Percentiles rank a stretch among this genome's conserved stretches.
Evolutionary conservation across 2,113 vertebrate genomes (phyloP).

Genomic region (Leptodactylus fuscus): DNA sequence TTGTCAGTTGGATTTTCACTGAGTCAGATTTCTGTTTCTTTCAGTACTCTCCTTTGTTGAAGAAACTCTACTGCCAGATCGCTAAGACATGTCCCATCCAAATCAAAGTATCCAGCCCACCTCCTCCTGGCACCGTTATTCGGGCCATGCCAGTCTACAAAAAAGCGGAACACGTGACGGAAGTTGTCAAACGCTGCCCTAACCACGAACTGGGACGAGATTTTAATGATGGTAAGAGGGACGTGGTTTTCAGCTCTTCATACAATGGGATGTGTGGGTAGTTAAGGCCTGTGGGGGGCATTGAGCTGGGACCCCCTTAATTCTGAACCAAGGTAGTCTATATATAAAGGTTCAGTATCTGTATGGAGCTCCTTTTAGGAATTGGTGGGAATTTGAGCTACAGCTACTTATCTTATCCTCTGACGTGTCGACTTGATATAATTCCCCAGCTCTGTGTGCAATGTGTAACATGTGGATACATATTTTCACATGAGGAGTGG

Average conservation of each 20-base stretch:
- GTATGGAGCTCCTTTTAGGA: neutral
- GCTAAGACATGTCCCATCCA: constrained; percentile 98
- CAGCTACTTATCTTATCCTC: neutral
- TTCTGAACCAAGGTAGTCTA: neutral
- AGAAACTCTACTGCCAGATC: constrained; percentile 99
- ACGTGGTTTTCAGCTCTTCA: neutral
- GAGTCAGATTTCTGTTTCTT: constrained; percentile 12
- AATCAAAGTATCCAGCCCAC: constrained; percentile 86
- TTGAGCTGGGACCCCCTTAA: neutral
- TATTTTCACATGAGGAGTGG: no score
- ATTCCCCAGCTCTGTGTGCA: neutral
- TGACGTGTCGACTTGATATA: neutral
- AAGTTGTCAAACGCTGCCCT: constrained; percentile 97
- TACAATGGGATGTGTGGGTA: neutral
- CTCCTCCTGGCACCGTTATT: constrained; percentile 88
- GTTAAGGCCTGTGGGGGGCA: neutral
- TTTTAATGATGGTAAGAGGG: constrained; percentile 90
- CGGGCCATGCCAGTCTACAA: constrained; percentile 98
- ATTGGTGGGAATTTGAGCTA: neutral
- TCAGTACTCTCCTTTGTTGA: constrained; percentile 94
- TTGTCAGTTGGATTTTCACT: no score
- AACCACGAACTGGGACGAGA: constrained; percentile 96
- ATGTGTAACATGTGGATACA: neutral
- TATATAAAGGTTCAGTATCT: neutral
- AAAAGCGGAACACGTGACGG: constrained; percentile 96